phyloP scores from a whole-genome alignment of 1,140 invertebrate species.

The Varroa destructor region DNA sequence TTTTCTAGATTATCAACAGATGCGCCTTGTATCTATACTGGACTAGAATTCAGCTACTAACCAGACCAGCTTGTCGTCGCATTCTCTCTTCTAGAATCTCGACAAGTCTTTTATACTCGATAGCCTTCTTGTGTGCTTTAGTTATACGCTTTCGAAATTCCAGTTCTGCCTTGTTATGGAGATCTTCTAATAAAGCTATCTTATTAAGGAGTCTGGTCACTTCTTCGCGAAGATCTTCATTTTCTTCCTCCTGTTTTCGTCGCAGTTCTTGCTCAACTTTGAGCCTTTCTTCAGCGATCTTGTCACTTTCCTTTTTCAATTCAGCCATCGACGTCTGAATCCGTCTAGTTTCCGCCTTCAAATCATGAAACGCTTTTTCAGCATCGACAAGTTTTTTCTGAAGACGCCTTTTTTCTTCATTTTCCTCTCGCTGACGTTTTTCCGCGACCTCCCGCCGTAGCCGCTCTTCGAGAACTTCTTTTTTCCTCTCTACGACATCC shows the following conservation, averaged over 20 bases:
- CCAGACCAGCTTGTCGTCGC: not conserved
- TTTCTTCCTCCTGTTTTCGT: conserved; percentile 15
- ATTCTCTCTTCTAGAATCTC: conserved; percentile 20
- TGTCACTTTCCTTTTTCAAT: conserved; percentile 16
- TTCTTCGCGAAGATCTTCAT: not conserved
- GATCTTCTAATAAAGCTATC: conserved; percentile 3
- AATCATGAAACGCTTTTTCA: not conserved
- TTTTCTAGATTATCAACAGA: too few relatives aligned
- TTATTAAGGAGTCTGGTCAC: not conserved
- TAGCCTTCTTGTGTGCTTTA: not conserved
- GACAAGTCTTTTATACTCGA: not conserved
- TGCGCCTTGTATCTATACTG: too few relatives aligned
- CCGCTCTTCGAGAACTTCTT: not conserved
- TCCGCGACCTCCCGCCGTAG: not conserved
- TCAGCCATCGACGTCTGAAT: conserved; percentile 2
- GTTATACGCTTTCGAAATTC: conserved; percentile 5
- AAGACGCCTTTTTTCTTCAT: not conserved
- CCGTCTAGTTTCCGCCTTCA: conserved; percentile 10
- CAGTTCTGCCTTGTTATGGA: conserved; percentile 4
- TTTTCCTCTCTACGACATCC: conserved; percentile 5
- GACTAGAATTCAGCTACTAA: too few relatives aligned
- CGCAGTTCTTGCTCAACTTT: conserved; percentile 6
- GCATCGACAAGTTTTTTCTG: not conserved
- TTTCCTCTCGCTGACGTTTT: not conserved
- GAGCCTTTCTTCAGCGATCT: not conserved